Evolutionary conservation across 2,113 vertebrate species (phyloP), one percentile per base, ranked within the genome.

Genomic region (Nematolebias whitei): DNA sequence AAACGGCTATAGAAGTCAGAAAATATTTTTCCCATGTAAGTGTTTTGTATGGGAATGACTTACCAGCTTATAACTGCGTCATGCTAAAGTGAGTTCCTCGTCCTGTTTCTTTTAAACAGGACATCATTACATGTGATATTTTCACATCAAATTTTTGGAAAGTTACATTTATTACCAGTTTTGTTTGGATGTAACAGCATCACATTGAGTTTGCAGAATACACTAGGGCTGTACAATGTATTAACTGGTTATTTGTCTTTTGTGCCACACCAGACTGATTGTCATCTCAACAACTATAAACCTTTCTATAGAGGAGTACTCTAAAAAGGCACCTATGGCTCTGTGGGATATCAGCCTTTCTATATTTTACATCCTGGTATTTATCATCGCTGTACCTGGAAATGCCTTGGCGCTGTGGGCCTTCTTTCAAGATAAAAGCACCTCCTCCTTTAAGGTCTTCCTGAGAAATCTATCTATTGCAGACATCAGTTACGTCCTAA

Each of bases 381-480:
- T 91, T 61, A 39, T 88, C 68, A 11, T 91, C 0, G 92, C 91
- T 0, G 81, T 92, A 4, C 91, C 92, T 20, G 88, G 86, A 12
- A 92, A 92, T 35, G 49, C 51, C 2, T 39, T 92, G 69, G 91
- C 91, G 0, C 74, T 93, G 59, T 91, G 91, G 87, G 71, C 90
- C 12, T 92, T 92, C 68, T 71, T 47, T 63, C 53, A 22, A 6
- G 80, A 88, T n/a, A 53, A 68, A 12, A 51, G 20, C 43, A 75
- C 48, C 0, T 85, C 87, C 18, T 71, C 88, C 22, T 83, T 84
- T 0, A 84, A 77, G 26, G 75, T 92, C 41, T 92, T 91, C 52
- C 85, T 93, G 32, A 79, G 40, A 63, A 83, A 91, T 47, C 87
- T 93, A 10, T 82, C 90, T 8, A 23, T 92, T 8, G 92, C 92